phyloP scores from a whole-genome alignment of 2,888 invertebrate genomes.

The Cataglyphis albicans region DNA sequence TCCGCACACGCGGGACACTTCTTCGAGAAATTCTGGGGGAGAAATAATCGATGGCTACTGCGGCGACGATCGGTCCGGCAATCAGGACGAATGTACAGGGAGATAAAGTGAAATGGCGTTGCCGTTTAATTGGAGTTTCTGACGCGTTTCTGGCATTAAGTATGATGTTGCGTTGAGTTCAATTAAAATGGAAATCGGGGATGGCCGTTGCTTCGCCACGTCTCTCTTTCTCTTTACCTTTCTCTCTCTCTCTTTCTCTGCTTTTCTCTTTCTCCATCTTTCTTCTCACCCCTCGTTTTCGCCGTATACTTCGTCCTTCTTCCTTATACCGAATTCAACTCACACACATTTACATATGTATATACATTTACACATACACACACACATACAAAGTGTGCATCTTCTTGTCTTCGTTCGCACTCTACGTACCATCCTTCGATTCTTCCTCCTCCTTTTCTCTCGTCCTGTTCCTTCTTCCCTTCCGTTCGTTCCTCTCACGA shows the following conservation, averaged over 20 bases:
- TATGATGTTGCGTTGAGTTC: conserved; percentile 85
- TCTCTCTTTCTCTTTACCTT: conserved; percentile 46
- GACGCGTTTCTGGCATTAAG: conserved; percentile 84
- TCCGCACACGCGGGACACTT: conserved; percentile 29
- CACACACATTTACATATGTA: conserved; percentile 46
- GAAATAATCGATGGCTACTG: conserved; percentile 70
- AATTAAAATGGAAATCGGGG: conserved; percentile 85
- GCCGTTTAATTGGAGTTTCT: conserved; percentile 83
- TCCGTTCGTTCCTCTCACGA: conserved; percentile 36
- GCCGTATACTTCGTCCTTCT: conserved; percentile 46
- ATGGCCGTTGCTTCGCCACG: conserved; percentile 70
- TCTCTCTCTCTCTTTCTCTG: not conserved
- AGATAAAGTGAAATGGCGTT: conserved; percentile 82
- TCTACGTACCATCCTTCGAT: conserved; percentile 57
- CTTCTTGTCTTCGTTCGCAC: conserved; percentile 42
- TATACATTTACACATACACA: not conserved
- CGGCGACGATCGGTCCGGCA: conserved; percentile 70
- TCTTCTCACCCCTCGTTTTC: conserved; percentile 35
- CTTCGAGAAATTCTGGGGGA: conserved; percentile 65
- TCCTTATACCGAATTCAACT: conserved; percentile 44
- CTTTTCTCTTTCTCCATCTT: conserved; percentile 35
- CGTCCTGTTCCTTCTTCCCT: conserved; percentile 47
- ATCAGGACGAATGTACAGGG: conserved; percentile 72
- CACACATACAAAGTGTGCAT: not conserved
- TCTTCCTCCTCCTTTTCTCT: conserved; percentile 41